These are phyloP conservation scores for Tetanocera ferruginea DNA, from an alignment of 2,888 invertebrate genomes.

Conservation along the genomic window DNA sequence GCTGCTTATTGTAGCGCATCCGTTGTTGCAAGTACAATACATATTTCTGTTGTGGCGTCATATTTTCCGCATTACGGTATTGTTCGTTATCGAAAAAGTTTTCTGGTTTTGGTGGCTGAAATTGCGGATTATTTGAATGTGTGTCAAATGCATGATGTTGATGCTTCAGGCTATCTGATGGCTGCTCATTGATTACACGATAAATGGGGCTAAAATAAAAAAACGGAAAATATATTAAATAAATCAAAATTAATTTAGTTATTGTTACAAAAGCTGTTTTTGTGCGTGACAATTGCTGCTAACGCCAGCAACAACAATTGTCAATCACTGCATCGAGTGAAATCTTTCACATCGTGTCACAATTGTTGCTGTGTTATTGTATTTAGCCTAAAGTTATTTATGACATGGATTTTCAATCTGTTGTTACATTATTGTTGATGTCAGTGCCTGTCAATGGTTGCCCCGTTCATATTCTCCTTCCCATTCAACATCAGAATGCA, in stretches of 20 bases:
- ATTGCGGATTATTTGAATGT: conserved; percentile 45
- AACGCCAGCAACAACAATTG: background rate
- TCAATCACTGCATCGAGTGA: background rate
- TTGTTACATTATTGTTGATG: conserved; percentile 48
- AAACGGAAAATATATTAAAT: conserved; percentile 2
- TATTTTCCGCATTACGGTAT: conserved; percentile 53
- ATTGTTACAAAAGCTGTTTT: conserved; percentile 13
- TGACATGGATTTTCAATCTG: conserved; percentile 59
- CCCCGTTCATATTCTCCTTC: background rate
- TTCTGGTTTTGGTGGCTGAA: conserved; percentile 47
- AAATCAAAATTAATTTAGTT: background rate
- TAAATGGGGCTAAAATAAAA: conserved; percentile 54
- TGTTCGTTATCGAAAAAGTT: conserved; percentile 48
- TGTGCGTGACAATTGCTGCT: background rate
- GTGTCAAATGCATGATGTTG: conserved; percentile 42
- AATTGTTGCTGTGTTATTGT: background rate
- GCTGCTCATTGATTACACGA: conserved; percentile 52
- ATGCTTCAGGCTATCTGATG: conserved; percentile 52
- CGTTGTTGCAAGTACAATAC: conserved; percentile 68
- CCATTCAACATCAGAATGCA: conserved; percentile 39
- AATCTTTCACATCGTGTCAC: background rate
- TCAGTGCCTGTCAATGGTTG: conserved; percentile 42
- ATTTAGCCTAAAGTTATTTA: conserved; percentile 53
- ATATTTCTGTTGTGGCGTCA: conserved; percentile 68
- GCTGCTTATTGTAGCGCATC: conserved; percentile 57